Evolutionary conservation across 2,888 invertebrate species (phyloP), one percentile per base, ranked within the genome.

Genomic region (Caenorhabditis sulstoni): DNA sequence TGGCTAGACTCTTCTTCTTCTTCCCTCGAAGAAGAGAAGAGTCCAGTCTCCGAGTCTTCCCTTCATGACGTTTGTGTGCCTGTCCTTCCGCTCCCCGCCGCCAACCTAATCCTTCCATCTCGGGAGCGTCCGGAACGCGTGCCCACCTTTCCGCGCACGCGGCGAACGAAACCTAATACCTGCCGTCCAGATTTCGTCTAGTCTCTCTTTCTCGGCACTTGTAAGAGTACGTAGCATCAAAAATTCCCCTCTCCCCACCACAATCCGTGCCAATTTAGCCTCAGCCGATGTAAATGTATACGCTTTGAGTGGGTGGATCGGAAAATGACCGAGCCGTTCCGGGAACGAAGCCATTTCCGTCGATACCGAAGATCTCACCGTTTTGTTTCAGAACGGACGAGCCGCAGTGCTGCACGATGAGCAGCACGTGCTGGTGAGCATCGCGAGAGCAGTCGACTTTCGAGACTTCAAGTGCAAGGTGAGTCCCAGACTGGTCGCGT

Each of bases 391-490:
- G 89, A 82, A 81, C 74, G 89, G 87, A 58, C 85, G 89, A 62
- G 68, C 78, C 47, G 86, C 83, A 20, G 87, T 89, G 3, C 85
- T 89, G 12, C 81, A 84, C 18, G 81, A 81, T 57, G 61, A 85
- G 45, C 78, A 81, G 49, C 78, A 81, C 41, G 81, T 85, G 50
- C 73, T 89, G 39, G 79, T 81, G 61, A 80, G 82, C 45, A 84
- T 89, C 23, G 87, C 87, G 16, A 81, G 85, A 68, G 75, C 88
- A 9, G 79, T 89, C 71, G 86, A 85, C 62, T 80, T 86, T 55
- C 84, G 78, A 52, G 86, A 87, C 68, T 79, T 86, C 64, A 83
- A 87, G 78, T 87, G 85, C 68, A 87, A 88, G 82, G 88, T 88
- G 47, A 78, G 78, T 61, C 50, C n/a, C 41, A n/a, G 49, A 52